Evolutionary conservation across 2,797 vertebrate genomes (phyloP), one percentile per base, ranked within the genome.

Genomic region (Falco rusticolus): DNA sequence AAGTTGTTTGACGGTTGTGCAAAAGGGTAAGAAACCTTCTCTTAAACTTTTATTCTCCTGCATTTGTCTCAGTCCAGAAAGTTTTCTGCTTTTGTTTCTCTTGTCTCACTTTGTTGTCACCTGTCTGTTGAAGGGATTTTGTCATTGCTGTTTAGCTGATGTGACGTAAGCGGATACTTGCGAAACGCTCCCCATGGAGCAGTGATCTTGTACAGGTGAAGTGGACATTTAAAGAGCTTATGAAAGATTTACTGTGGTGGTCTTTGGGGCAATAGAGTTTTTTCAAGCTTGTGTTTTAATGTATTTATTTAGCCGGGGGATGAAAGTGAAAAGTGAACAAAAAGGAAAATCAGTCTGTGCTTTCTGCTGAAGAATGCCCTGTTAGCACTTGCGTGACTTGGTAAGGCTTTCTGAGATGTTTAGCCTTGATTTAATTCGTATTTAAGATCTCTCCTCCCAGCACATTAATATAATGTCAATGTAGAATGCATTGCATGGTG

Each of bases 391-490:
- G 81, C 70, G 88, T 2, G 34, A 37, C 82, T 93, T 2, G 1
- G 18, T 45, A 34, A 82, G 70, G 82, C 89, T 97, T 83, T 76
- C 89, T 87, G 93, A 97, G 94, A 97, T 97, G 83, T 76, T 96
- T 94, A 97, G 91, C 91, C 90, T 95, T 93, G 92, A 97, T 97
- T 97, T 96, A 96, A 97, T 97, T 97, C 20, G 11, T 93, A 91
- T 95, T 97, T 96, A 93, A 96, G 94, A 92, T 97, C 87, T 96
- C 87, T 96, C 92, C 96, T 97, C 97, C 96, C 90, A 93, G 85
- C 91, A 89, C 87, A 94, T 97, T 96, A 97, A 97, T 97, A 94
- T 95, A 96, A 89, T 96, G 97, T 97, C 96, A 97, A 65, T 92
- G 95, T 91, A 95, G 96, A 96, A 94, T 93, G 94, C 93, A 86